These are phyloP conservation scores for Allolobophora icterica DNA, from an alignment of 2,888 invertebrate species.

Conservation along the genomic window DNA sequence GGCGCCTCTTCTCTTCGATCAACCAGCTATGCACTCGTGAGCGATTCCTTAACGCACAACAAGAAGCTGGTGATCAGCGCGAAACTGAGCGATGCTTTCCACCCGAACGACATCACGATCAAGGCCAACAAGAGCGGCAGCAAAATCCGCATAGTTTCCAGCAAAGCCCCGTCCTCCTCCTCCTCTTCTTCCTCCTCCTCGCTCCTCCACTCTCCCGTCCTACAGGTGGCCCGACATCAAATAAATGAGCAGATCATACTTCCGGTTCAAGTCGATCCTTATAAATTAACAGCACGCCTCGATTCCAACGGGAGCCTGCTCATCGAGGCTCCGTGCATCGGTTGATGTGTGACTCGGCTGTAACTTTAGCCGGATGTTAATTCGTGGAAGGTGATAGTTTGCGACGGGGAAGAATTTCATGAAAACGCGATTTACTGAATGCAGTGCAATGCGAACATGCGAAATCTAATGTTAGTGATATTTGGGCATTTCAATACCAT, in stretches of 20 bases:
- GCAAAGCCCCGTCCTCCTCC: constrained; percentile 6
- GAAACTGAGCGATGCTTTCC: constrained; percentile 29
- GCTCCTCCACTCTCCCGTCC: background rate
- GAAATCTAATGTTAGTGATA: background rate
- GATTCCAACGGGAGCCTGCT: constrained; percentile 35
- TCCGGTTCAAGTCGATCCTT: constrained; percentile 36
- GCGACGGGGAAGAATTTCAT: background rate
- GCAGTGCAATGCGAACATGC: background rate
- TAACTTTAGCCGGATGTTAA: background rate
- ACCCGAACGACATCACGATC: constrained; percentile 38
- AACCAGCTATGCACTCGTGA: background rate
- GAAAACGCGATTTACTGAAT: background rate
- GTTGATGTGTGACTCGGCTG: background rate
- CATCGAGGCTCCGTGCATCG: constrained; percentile 36
- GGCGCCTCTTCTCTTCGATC: background rate
- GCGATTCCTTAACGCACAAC: background rate
- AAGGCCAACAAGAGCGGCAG: constrained; percentile 41
- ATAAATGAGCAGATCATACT: constrained; percentile 38
- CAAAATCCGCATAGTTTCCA: constrained; percentile 36
- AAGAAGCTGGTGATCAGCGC: constrained; percentile 33
- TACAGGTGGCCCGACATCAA: constrained; percentile 19
- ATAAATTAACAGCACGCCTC: constrained; percentile 30
- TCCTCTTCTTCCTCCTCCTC: background rate
- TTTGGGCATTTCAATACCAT: constrained; percentile 11
- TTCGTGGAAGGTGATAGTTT: background rate